Evolutionary conservation across 2,113 vertebrate species (phyloP).

Genomic region (Baryphthengus martii): DNA sequence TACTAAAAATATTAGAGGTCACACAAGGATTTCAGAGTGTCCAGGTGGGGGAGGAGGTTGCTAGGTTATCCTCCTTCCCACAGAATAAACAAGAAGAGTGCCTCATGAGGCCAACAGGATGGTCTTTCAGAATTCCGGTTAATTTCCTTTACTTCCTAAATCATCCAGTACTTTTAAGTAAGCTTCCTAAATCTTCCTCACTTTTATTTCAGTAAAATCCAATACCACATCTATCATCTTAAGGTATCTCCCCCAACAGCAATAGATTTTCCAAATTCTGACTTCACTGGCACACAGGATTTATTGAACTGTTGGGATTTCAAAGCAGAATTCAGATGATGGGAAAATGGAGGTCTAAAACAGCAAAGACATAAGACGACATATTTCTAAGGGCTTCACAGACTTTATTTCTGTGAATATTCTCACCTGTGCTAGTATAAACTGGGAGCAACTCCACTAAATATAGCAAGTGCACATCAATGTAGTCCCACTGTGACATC

Average conservation of each 20-base stretch:
- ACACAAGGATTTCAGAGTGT: not conserved
- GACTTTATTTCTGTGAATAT: not conserved
- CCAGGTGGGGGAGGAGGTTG: not conserved
- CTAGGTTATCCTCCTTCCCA: not conserved
- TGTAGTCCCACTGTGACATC: not conserved
- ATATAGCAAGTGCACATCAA: not conserved
- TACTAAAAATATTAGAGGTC: not conserved
- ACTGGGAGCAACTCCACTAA: not conserved
- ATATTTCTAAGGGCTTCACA: not conserved
- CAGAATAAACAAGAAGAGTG: not conserved
- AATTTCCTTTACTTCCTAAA: not conserved
- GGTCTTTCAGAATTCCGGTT: not conserved
- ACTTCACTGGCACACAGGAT: not conserved
- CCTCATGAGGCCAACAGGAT: not conserved
- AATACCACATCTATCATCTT: not conserved
- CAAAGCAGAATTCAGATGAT: constrained; percentile 17
- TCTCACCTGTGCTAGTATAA: not conserved
- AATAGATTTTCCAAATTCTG: constrained; percentile 15
- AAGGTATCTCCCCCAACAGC: not conserved
- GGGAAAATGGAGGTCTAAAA: constrained; percentile 2
- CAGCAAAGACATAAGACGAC: not conserved
- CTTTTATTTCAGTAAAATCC: not conserved
- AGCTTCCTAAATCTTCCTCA: not conserved
- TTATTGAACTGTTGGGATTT: constrained; percentile 11
- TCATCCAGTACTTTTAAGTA: not conserved